Conservation (phyloP, 2,888 invertebrate species). For the Eristalis tenax region DNA sequence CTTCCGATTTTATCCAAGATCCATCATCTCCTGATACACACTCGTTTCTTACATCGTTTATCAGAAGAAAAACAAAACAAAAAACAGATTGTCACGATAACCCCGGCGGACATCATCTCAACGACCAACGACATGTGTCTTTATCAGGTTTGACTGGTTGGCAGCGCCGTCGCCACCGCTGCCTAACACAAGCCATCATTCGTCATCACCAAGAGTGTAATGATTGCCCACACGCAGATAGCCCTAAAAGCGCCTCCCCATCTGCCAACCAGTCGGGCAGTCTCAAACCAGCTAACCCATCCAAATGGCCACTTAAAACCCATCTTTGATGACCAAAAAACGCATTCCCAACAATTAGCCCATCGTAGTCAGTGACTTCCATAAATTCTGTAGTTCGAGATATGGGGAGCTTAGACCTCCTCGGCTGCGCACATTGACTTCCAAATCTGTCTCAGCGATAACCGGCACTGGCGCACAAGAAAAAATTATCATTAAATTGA, state of each 20-base stretch:
- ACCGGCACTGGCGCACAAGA: slow-evolving; percentile 24
- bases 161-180: not conserved
- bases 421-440: not conserved
- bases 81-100: not conserved
- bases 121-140: not conserved
- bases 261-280: not conserved
- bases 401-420: not conserved
- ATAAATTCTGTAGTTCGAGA: not conserved
- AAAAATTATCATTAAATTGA: slow-evolving; percentile 63
- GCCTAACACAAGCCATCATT: not conserved
- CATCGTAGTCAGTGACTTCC: not conserved
- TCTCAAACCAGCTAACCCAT: not conserved
- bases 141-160: not conserved
- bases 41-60: not conserved
- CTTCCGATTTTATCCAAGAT: not conserved
- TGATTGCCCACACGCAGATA: not conserved
- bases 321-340: not conserved
- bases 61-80: not conserved
- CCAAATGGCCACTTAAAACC: not conserved
- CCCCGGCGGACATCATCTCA: not conserved
- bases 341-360: not conserved
- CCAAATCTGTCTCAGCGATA: not conserved
- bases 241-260: too few relatives aligned
- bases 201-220: not conserved
- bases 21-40: not conserved